phyloP scores from a whole-genome alignment of 2,888 invertebrate genomes.

The Ferrisia virgata region DNA sequence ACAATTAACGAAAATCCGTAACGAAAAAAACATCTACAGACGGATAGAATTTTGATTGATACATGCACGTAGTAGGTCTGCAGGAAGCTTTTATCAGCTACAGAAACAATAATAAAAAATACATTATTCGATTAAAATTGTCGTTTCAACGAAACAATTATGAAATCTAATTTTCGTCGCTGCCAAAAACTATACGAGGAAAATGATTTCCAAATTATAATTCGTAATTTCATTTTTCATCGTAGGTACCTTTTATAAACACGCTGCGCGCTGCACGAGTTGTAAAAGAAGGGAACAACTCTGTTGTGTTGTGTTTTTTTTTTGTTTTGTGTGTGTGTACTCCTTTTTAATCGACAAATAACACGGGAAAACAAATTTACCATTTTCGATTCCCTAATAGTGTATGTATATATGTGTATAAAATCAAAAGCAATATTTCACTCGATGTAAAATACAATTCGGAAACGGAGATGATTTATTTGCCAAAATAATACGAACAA shows the following conservation, averaged over 20 bases:
- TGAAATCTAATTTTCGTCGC: no score
- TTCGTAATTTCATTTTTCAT: neutral
- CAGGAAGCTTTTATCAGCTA: no score
- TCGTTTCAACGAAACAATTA: no score
- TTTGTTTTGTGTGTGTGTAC: no score
- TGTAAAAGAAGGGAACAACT: neutral
- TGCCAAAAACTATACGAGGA: no score
- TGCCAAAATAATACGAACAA: neutral
- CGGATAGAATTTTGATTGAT: no score
- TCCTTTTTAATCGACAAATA: neutral
- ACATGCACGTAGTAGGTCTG: no score
- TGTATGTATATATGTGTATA: slow-evolving; percentile 6
- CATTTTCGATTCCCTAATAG: slow-evolving; percentile 10
- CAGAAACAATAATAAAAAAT: no score
- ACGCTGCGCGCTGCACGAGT: neutral
- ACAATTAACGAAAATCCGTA: no score
- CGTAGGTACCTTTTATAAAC: no score
- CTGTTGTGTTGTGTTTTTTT: neutral
- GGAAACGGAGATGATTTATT: slow-evolving; percentile 25
- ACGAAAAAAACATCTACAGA: no score
- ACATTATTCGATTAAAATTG: no score
- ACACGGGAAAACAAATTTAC: slow-evolving; percentile 4
- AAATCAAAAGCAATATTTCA: slow-evolving; percentile 9
- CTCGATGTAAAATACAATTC: slow-evolving; percentile 21
- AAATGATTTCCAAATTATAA: neutral